These are phyloP conservation scores for Ispidina lecontei DNA, from an alignment of 2,797 vertebrate species.

Conservation along the genomic window DNA sequence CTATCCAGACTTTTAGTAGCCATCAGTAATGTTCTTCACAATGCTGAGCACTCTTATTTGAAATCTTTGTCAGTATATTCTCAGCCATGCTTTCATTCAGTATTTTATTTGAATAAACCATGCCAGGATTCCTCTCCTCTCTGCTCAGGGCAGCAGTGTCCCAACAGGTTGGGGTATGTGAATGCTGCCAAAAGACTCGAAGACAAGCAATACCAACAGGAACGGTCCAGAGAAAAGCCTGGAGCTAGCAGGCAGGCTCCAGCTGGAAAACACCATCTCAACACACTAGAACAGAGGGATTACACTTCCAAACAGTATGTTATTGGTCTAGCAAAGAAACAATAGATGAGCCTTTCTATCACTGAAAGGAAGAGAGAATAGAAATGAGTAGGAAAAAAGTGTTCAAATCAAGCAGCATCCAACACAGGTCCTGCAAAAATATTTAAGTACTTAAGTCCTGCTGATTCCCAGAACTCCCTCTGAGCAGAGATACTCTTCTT, in stretches of 20 bases:
- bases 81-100: no score
- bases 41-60: no score
- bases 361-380: not conserved
- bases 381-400: not conserved
- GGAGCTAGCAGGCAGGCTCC: not conserved
- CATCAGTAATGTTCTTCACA: no score
- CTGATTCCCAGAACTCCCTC: not conserved
- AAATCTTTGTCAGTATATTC: no score
- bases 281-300: not conserved
- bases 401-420: not conserved
- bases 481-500: not conserved
- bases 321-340: not conserved
- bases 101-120: no score
- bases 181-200: no score
- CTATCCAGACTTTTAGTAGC: no score
- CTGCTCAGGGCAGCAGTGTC: no score
- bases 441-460: not conserved
- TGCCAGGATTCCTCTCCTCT: no score
- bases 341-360: not conserved
- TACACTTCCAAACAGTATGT: not conserved
- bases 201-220: not conserved
- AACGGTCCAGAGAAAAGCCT: not conserved
- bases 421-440: not conserved
- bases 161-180: no score
- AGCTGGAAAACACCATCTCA: not conserved